Percentiles rank a stretch among this genome's conserved stretches.
Evolutionary conservation across 2,797 vertebrate species (phyloP).

Genomic region (Hapalemur alaotrensis): DNA sequence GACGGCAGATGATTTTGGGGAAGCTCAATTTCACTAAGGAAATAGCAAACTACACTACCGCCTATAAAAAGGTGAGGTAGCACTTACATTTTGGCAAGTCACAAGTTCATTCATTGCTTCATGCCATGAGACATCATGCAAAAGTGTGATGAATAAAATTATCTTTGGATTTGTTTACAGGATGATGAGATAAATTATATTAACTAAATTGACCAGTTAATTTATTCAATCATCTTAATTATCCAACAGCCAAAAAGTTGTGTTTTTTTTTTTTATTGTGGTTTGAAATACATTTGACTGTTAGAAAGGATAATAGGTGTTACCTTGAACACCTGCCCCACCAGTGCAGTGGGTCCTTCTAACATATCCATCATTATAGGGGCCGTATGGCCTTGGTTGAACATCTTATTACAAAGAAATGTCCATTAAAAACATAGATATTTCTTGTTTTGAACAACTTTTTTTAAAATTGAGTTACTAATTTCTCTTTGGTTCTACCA

Average conservation of each 20-base stretch:
- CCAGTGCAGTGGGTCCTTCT: background rate
- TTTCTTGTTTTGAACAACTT: background rate
- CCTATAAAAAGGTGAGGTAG: slow-evolving; percentile 83
- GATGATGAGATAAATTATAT: background rate
- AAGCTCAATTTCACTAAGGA: slow-evolving; percentile 78
- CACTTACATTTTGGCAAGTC: slow-evolving; percentile 81
- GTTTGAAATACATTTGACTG: background rate
- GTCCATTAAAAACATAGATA: background rate
- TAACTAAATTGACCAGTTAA: background rate
- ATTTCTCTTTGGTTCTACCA: background rate
- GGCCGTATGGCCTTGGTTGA: background rate
- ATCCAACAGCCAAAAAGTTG: background rate
- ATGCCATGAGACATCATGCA: slow-evolving; percentile 67
- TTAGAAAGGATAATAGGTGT: background rate
- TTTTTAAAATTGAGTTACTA: background rate
- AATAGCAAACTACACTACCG: slow-evolving; percentile 86
- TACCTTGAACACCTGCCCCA: background rate
- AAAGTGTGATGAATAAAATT: background rate
- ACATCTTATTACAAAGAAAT: background rate
- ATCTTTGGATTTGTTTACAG: background rate
- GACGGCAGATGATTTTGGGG: slow-evolving; percentile 81
- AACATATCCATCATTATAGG: background rate
- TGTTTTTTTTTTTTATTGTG: background rate
- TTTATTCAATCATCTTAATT: background rate
- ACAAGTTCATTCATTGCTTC: slow-evolving; percentile 86